A percentile compares a stretch with the other conserved stretches of the same genome.
Conservation (phyloP, 2,888 invertebrate genomes). For the Rosalia funebris region DNA sequence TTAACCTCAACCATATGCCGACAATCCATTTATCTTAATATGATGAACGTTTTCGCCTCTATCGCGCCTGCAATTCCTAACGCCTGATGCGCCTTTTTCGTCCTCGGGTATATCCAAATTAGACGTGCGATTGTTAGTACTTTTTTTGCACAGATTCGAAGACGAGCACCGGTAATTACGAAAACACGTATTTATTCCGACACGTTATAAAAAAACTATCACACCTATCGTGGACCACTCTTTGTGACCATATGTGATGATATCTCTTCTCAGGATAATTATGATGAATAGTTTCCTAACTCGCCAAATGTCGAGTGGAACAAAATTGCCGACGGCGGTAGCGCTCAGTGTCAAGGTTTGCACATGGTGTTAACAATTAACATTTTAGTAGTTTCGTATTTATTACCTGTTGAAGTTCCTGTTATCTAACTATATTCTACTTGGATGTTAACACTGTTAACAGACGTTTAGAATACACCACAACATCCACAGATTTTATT, state of each 20-base stretch:
- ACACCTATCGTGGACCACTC: conserved; percentile 5
- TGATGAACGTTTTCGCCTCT: conserved; percentile 5
- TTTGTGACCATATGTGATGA: conserved; percentile 6
- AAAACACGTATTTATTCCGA: conserved; percentile 6
- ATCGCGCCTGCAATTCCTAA: background rate
- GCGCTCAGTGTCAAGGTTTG: background rate
- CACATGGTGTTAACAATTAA: conserved; percentile 8
- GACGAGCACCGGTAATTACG: background rate
- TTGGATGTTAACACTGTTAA: too few relatives aligned
- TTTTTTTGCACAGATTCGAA: background rate
- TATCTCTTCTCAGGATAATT: conserved; percentile 2
- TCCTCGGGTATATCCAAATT: background rate
- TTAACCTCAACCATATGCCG: conserved; percentile 12
- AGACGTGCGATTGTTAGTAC: background rate
- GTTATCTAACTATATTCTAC: too few relatives aligned
- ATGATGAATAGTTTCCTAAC: conserved; percentile 8
- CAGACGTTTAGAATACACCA: too few relatives aligned
- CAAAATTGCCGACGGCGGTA: background rate
- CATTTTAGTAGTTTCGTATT: too few relatives aligned
- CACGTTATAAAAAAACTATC: conserved; percentile 2
- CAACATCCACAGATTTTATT: too few relatives aligned
- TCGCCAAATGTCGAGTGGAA: conserved; percentile 4
- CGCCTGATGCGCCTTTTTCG: background rate
- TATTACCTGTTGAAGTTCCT: too few relatives aligned
- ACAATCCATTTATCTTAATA: conserved; percentile 4